Evolutionary conservation across 2,888 invertebrate species (phyloP), one percentile per base, ranked within the genome.

Genomic region (Hetaerina titia): DNA sequence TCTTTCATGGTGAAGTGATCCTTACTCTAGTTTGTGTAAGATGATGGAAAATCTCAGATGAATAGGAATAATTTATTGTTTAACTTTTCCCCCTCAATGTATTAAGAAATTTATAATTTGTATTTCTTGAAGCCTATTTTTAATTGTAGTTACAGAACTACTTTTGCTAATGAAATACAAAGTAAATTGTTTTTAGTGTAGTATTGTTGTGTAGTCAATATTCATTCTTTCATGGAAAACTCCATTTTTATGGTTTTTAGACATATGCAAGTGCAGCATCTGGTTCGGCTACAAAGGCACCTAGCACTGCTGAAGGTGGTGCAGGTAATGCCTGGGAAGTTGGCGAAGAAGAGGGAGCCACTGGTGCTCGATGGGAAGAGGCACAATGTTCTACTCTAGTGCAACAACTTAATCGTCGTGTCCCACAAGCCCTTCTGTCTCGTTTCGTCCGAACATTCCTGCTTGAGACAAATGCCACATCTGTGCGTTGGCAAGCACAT

Each of bases 401-500:
- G 0, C 98, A 98, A 95, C 98, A 98, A 96, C 97, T 98, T 95
- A 98, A 98, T 96, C 97, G 97, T 95, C 97, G 97, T 31, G 97
- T 98, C 5, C 97, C 98, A 0, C 97, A 97, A 96, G 97, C 98
- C 6, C 97, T 98, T 95, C 96, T 98, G 95, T 97, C 97, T 64
- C 97, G 98, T 96, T 99, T 99, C 96, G 98, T 99, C 31, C 98
- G 98, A 96, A 98, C 98, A 0, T 99, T 99, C 97, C 97, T 99
- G 89, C 97, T 99, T 95, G 99, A 99, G 96, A 99, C 99, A 0
- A 99, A 99, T 96, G 98, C 98, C 15, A 99, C 99, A 0, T 98
- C 98, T 56, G 98, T 99, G 19, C 98, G 99, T 95, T 99, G 99
- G 99, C 99, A 99, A 97, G 99, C 99, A 0, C 99, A 99, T 96